Evolutionary conservation across 2,888 invertebrate species (phyloP), one percentile per base, ranked within the genome.

Genomic region (Metalampra italica): DNA sequence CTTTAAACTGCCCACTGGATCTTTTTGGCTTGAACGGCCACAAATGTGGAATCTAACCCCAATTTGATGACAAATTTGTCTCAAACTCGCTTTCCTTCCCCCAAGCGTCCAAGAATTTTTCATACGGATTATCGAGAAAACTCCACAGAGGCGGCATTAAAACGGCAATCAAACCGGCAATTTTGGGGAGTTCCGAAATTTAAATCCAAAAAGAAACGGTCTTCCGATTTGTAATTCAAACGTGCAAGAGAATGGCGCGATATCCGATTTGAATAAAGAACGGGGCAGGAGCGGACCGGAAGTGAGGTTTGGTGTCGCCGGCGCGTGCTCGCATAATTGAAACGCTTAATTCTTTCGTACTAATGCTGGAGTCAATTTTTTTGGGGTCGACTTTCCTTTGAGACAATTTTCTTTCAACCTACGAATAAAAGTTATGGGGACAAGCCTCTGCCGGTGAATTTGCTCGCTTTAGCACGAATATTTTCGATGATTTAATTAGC

Each of bases 221-320:
- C 71, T 75, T 78, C 80, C 82, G 84, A 86, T 87, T 85, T 84
- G 87, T 79, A 82, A 84, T 87, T 81, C 87, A 84, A 86, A 86
- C 82, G 77, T 82, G 75, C 73, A 75, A 81, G 80, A 78, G 75
- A 80, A 78, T 71, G 79, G 75, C 73, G 68, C 71, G 68, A 73
- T 80, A 75, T 78, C 73, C 72, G 79, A 81, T 83, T 83, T 82
- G 75, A 82, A 82, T 82, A 78, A 78, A 71, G 47, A 50, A 47
- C 50, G 46, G 45, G 43, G 50, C 34, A 30, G 14, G 22, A 40
- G 7, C 44, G 41, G 43, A 43, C 51, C 51, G 50, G 55, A 51
- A 55, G 52, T 50, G 51, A 55, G 51, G 56, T 54, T 54, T 47
- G 52, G 45, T 48, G 50, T 36, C 46, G 41, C 43, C 42, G 43